These are phyloP conservation scores for Nerophis ophidion DNA, from an alignment of 2,113 vertebrate genomes.

Conservation along the genomic window DNA sequence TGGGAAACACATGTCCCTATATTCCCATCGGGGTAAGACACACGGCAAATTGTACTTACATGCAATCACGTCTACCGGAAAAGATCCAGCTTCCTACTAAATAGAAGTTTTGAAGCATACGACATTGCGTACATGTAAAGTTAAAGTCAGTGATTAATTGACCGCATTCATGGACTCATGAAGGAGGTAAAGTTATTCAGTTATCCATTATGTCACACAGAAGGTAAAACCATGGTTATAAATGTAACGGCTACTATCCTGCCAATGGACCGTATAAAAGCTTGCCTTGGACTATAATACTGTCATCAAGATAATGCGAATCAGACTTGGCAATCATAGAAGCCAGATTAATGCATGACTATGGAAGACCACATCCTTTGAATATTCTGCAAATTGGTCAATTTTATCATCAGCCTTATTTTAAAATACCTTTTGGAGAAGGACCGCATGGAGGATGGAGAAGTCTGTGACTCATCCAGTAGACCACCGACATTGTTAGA, in stretches of 20 bases:
- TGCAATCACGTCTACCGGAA: conserved; percentile 34
- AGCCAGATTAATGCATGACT: conserved; percentile 80
- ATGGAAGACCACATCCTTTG: conserved; percentile 71
- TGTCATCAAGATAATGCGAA: conserved; percentile 60
- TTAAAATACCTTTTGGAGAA: conserved; percentile 7
- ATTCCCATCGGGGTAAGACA: conserved; percentile 9
- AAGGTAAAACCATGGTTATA: conserved; percentile 17
- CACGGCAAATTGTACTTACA: conserved; percentile 34
- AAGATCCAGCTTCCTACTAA: conserved; percentile 22
- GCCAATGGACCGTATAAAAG: conserved; percentile 63
- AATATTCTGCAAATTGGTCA: conserved; percentile 23
- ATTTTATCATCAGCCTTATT: conserved; percentile 23
- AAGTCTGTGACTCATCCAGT: conserved; percentile 25
- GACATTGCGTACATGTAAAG: background rate
- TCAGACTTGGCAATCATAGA: conserved; percentile 72
- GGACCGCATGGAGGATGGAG: conserved; percentile 1
- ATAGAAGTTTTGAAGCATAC: conserved; percentile 14
- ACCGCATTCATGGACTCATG: conserved; percentile 4
- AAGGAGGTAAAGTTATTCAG: conserved; percentile 11
- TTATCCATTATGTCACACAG: conserved; percentile 26
- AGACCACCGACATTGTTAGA: background rate
- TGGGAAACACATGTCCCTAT: conserved; percentile 54
- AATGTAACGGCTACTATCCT: conserved; percentile 28
- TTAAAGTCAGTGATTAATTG: conserved; percentile 24
- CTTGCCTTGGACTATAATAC: conserved; percentile 73